Evolutionary conservation across 1,140 invertebrate species (phyloP).

Genomic region (Micrasema minimum): DNA sequence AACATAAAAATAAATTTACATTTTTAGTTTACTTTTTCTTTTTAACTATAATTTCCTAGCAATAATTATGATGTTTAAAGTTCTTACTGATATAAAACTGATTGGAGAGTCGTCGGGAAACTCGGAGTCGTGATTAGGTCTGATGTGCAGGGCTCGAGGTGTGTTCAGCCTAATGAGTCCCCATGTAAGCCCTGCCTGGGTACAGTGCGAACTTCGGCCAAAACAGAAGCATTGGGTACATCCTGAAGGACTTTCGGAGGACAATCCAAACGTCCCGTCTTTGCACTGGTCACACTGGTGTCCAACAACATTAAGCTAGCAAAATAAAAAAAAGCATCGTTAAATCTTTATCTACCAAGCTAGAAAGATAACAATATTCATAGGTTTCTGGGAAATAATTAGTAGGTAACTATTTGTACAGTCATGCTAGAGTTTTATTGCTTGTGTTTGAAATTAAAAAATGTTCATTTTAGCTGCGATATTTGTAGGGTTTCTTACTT

Average conservation of each 20-base stretch:
- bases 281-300: slow-evolving; percentile 86
- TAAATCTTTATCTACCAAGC: too few relatives aligned
- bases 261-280: slow-evolving; percentile 84
- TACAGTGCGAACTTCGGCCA: slow-evolving; percentile 79
- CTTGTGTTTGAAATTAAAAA: too few relatives aligned
- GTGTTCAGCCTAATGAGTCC: slow-evolving; percentile 74
- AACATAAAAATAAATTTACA: too few relatives aligned
- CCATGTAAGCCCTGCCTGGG: slow-evolving; percentile 81
- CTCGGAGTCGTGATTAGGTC: slow-evolving; percentile 52
- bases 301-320: slow-evolving; percentile 81
- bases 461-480: too few relatives aligned
- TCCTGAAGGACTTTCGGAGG: slow-evolving; percentile 76
- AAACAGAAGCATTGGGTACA: slow-evolving; percentile 94
- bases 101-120: slow-evolving; percentile 22
- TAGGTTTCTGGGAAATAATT: too few relatives aligned
- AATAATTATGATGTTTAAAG: too few relatives aligned
- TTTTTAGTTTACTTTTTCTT: too few relatives aligned
- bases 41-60: too few relatives aligned
- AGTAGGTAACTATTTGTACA: too few relatives aligned
- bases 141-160: slow-evolving; percentile 69
- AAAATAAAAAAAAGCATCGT: slow-evolving; percentile 47
- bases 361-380: too few relatives aligned
- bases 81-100: slow-evolving; percentile 47
- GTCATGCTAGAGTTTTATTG: too few relatives aligned
- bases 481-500: too few relatives aligned